These are phyloP conservation scores for Eudemis profundana DNA, from an alignment of 2,888 invertebrate species.

Conservation along the genomic window DNA sequence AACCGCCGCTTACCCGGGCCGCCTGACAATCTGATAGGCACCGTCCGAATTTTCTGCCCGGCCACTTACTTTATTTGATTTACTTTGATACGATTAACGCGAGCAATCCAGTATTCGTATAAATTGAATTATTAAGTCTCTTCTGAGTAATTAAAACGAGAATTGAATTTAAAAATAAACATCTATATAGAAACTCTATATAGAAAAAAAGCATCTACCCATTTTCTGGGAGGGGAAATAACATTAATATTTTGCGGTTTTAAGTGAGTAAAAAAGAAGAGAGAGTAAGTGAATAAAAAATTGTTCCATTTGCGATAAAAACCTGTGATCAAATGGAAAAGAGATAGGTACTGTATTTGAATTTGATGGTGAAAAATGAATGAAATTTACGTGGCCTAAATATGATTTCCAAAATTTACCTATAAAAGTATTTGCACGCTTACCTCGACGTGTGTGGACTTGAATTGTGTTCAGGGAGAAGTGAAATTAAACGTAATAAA, in stretches of 20 bases:
- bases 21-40: neutral
- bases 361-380: neutral
- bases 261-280: too few relatives aligned
- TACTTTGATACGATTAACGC: neutral
- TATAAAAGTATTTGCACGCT: too few relatives aligned
- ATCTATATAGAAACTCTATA: neutral
- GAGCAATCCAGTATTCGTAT: neutral
- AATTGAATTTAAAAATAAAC: neutral
- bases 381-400: neutral
- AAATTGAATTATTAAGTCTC: neutral
- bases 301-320: neutral
- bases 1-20: constrained; percentile 20
- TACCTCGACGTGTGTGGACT: too few relatives aligned
- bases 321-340: neutral
- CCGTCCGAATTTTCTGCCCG: neutral
- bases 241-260: constrained; percentile 23
- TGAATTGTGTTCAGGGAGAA: too few relatives aligned
- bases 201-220: neutral
- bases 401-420: too few relatives aligned
- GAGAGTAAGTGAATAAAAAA: constrained; percentile 15
- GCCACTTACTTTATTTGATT: neutral
- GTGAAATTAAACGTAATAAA: too few relatives aligned
- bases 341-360: neutral
- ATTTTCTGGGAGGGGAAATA: neutral
- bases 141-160: neutral